phyloP scores from a whole-genome alignment of 2,888 invertebrate species.

The Drosophila fulvimacula region DNA sequence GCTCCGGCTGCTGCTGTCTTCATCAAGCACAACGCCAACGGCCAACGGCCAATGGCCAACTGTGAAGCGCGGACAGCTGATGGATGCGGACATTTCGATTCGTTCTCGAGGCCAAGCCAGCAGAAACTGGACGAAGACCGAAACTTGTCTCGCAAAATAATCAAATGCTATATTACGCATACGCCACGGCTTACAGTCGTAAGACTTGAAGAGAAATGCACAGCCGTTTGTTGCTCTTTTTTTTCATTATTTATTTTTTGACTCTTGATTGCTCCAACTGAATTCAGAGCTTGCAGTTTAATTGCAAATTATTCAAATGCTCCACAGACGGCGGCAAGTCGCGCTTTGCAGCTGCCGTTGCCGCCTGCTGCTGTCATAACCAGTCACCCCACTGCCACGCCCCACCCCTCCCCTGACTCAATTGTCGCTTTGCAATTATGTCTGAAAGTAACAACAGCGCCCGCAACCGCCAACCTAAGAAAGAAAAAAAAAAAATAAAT shows the following conservation, averaged over 20 bases:
- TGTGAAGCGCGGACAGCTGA: conserved; percentile 71
- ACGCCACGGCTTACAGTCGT: conserved; percentile 53
- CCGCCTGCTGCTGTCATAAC: conserved; percentile 67
- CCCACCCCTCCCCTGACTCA: conserved; percentile 1
- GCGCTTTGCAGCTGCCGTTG: conserved; percentile 45
- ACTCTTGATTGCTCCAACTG: conserved; percentile 41
- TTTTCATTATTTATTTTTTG: conserved; percentile 1
- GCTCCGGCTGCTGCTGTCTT: conserved; percentile 54
- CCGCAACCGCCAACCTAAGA: conserved; percentile 34
- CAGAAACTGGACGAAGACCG: not conserved
- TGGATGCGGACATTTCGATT: conserved; percentile 73
- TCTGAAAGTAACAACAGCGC: conserved; percentile 74
- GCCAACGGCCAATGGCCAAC: conserved; percentile 15
- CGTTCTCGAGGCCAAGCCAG: conserved; percentile 36
- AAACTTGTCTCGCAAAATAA: conserved; percentile 63
- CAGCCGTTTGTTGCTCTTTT: conserved; percentile 5
- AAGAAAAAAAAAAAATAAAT: conserved; percentile 23
- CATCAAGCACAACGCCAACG: conserved; percentile 46
- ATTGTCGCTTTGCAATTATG: conserved; percentile 68
- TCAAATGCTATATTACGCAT: conserved; percentile 70
- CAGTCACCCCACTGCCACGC: conserved; percentile 54
- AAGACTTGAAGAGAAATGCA: conserved; percentile 53
- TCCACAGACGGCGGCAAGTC: conserved; percentile 45
- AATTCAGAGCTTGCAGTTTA: conserved; percentile 60
- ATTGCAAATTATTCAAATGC: conserved; percentile 79